Evolutionary conservation across 2,888 invertebrate genomes (phyloP).

Genomic region (Nysson spinosus): DNA sequence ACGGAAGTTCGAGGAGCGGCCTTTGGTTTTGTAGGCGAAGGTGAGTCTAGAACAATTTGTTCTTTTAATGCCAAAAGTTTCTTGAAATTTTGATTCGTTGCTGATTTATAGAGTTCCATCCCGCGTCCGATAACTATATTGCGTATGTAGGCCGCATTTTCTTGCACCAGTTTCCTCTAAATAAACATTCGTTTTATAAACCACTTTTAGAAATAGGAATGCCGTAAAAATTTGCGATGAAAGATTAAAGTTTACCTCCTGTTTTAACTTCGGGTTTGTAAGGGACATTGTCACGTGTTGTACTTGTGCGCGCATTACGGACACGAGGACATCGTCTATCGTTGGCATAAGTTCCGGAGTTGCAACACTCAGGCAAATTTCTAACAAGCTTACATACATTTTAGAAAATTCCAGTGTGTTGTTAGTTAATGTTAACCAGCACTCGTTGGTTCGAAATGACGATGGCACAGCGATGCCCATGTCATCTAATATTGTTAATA

Average conservation of each 20-base stretch:
- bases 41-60: conserved; percentile 81
- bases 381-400: conserved; percentile 85
- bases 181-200: not conserved
- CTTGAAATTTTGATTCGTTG: conserved; percentile 68
- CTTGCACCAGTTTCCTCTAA: conserved; percentile 82
- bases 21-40: conserved; percentile 78
- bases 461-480: conserved; percentile 67
- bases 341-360: conserved; percentile 86
- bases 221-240: not conserved
- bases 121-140: conserved; percentile 77
- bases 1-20: conserved; percentile 81
- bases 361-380: conserved; percentile 87
- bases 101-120: conserved; percentile 72
- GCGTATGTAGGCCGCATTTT: conserved; percentile 84
- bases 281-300: conserved; percentile 81
- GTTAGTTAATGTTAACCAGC: conserved; percentile 87
- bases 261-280: conserved; percentile 79
- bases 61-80: conserved; percentile 75
- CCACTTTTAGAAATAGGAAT: too few species aligned
- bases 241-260: conserved; percentile 78
- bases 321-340: conserved; percentile 85
- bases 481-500: conserved; percentile 70
- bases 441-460: conserved; percentile 78
- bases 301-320: conserved; percentile 87
- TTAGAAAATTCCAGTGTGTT: conserved; percentile 90